A percentile compares a stretch with the other conserved stretches of the same genome.
phyloP scores from a whole-genome alignment of 2,888 invertebrate genomes.

The Lepidonotus clava region DNA sequence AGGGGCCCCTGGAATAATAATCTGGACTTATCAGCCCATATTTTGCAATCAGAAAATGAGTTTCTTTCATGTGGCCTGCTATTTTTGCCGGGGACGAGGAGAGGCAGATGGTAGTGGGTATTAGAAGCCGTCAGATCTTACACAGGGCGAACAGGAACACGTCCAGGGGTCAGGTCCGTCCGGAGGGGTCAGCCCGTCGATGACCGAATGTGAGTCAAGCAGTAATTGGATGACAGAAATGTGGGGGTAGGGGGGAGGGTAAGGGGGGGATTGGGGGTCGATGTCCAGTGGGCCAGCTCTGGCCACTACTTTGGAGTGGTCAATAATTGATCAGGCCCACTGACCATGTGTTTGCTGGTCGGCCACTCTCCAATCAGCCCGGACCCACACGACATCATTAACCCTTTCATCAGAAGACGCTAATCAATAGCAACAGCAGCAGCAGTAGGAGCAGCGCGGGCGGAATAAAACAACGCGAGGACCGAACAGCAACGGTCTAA shows the following conservation, averaged over 20 bases:
- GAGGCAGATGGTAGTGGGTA: neutral
- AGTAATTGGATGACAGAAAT: constrained; percentile 48
- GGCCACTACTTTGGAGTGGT: constrained; percentile 18
- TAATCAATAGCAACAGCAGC: too few species aligned
- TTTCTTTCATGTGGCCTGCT: constrained; percentile 6
- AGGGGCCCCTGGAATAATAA: too few species aligned
- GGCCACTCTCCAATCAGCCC: neutral
- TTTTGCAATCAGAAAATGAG: constrained; percentile 29
- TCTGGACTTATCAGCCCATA: constrained; percentile 22
- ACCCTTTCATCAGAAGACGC: constrained; percentile 18
- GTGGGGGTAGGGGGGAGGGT: neutral
- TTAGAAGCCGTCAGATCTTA: constrained; percentile 28
- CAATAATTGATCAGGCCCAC: constrained; percentile 26
- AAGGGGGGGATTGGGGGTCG: neutral
- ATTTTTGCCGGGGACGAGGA: neutral
- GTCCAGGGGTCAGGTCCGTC: neutral
- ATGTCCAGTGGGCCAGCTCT: neutral
- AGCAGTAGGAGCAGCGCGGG: too few species aligned
- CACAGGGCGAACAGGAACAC: neutral
- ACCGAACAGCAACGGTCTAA: too few species aligned
- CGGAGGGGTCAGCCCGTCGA: constrained; percentile 30
- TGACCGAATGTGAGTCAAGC: constrained; percentile 52
- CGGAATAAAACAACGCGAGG: too few species aligned
- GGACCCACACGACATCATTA: constrained; percentile 30
- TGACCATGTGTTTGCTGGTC: constrained; percentile 40